Base-by-base conservation (phyloP, 1,140 invertebrate genomes). In the Zaprionus capensis region DNA sequence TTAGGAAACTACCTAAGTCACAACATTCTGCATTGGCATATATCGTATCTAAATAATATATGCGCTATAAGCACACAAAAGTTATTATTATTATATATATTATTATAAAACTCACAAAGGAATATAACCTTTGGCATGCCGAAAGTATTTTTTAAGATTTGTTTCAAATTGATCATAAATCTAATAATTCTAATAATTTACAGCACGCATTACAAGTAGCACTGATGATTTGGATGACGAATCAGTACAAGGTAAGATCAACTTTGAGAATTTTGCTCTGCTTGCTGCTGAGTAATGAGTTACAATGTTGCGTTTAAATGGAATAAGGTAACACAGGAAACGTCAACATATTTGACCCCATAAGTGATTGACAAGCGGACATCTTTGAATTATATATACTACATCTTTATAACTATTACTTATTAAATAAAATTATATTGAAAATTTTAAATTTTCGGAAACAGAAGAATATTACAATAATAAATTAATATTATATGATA, bases 211-310 rank as follows among this genome's bases (percentile, higher is more conserved):
- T 92, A 97, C 95, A 93, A 97, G 94, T 85, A 96, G 96, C 78
- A 96, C 97, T 92, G 97, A 98, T 93, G 97, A 97, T 92, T 94
- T 98, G 84, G 97, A 97, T 88, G 95, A 97, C 81, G 97, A 97
- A 93, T 94, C 85, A 94, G 94, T 92, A 95, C 96, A 72, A 93
- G 96, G 83, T 96, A 96, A 91, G 94, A 94, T 74, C 93, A 94
- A 91, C 93, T 93, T 93, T 81, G 90, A 92, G 74, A 92, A 92
- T 78, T 92, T 93, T 91, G 93, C 91, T 20, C 76, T 93, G 80
- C 77, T 93, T 80, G 82, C 90, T 56, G 83, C 92, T 73, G 91
- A 93, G 91, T 93, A 84, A 88, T 41, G 36, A 41, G 17, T 51
- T 24, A 51, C 20, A 51, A 51, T 17, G 7, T 22, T 51, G 46